Evolutionary conservation across 2,113 vertebrate genomes (phyloP).

Genomic region (Zapornia atra): DNA sequence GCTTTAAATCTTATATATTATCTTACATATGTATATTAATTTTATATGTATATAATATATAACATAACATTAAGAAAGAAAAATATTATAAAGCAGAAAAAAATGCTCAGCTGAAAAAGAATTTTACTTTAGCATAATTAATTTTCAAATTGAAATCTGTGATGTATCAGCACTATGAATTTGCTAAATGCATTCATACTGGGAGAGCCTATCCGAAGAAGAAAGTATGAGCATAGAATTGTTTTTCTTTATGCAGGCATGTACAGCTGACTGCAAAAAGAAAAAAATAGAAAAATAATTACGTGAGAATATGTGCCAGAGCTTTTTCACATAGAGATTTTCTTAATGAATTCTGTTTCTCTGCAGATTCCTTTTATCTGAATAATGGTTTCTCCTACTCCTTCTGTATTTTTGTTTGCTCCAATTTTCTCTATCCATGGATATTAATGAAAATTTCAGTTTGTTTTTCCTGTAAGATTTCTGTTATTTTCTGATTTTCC

Average conservation of each 20-base stretch:
- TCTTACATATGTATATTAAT: background rate
- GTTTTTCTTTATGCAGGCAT: background rate
- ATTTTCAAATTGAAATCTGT: background rate
- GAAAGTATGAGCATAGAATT: background rate
- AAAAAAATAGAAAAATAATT: background rate
- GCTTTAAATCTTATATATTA: background rate
- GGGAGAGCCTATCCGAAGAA: background rate
- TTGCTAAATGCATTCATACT: background rate
- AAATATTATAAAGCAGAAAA: background rate
- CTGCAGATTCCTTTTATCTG: background rate
- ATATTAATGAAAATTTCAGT: background rate
- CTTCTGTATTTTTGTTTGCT: background rate
- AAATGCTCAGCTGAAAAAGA: background rate
- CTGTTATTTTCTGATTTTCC: background rate
- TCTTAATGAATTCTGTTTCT: background rate
- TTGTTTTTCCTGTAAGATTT: background rate
- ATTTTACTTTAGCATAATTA: background rate
- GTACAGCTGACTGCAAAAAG: background rate
- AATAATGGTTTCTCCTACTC: background rate
- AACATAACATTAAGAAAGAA: background rate
- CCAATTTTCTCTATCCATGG: background rate
- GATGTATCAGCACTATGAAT: background rate
- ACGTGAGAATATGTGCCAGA: background rate
- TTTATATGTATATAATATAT: background rate
- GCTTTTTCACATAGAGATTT: background rate